These are phyloP conservation scores for Grammomys surdaster DNA, from an alignment of 2,113 vertebrate species.

Conservation along the genomic window DNA sequence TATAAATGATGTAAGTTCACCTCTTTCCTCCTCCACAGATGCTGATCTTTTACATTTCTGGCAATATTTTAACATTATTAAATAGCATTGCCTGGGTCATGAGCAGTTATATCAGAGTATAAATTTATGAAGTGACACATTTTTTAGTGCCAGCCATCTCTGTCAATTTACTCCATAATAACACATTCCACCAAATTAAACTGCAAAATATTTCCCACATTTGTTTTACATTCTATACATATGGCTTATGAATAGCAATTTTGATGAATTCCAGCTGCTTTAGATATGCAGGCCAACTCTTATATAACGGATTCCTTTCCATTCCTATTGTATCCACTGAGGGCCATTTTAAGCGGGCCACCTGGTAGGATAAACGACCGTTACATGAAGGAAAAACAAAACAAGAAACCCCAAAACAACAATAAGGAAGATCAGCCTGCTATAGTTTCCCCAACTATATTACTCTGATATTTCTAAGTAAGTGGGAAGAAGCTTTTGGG, in stretches of 20 bases:
- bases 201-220: slow-evolving; percentile 79
- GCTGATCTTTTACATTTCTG: slow-evolving; percentile 37
- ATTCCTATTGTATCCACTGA: slow-evolving; percentile 67
- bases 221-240: slow-evolving; percentile 83
- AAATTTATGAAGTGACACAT: slow-evolving; percentile 76
- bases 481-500: slow-evolving; percentile 67
- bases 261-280: slow-evolving; percentile 82
- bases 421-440: not conserved
- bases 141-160: slow-evolving; percentile 71
- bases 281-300: slow-evolving; percentile 62
- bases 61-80: slow-evolving; percentile 70
- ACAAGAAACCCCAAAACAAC: not conserved
- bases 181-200: slow-evolving; percentile 77
- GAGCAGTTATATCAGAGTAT: slow-evolving; percentile 60
- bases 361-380: slow-evolving; percentile 63
- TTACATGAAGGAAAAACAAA: not conserved
- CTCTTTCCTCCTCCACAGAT: slow-evolving; percentile 32
- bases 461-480: slow-evolving; percentile 36
- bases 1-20: not conserved
- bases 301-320: slow-evolving; percentile 68
- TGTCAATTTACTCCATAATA: slow-evolving; percentile 72
- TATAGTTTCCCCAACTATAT: not conserved
- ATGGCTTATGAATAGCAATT: slow-evolving; percentile 78
- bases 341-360: slow-evolving; percentile 72
- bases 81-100: slow-evolving; percentile 62